A percentile compares a stretch with the other conserved stretches of the same genome.
Conservation (phyloP, 2,888 invertebrate species). For the Lypha dubia region DNA sequence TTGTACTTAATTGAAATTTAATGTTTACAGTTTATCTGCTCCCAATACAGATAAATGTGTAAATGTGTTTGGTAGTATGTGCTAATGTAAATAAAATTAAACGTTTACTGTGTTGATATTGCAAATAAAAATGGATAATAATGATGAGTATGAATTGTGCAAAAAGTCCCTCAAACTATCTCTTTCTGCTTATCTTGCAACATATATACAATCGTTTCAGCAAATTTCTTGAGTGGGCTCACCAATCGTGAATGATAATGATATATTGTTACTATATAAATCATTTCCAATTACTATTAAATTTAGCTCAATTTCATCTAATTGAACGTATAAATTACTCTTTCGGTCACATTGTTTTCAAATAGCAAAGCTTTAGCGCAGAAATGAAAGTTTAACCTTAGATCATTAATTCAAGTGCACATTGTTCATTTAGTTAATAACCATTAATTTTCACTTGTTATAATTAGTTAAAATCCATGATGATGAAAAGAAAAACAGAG, state of each 20-base stretch:
- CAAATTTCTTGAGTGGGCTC: slow-evolving; percentile 28
- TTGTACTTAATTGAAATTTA: slow-evolving; percentile 57
- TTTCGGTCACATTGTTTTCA: slow-evolving; percentile 36
- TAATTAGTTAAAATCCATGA: slow-evolving; percentile 55
- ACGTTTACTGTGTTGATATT: slow-evolving; percentile 9
- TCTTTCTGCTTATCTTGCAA: background rate
- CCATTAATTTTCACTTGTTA: slow-evolving; percentile 59
- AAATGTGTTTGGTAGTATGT: background rate
- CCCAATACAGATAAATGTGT: slow-evolving; percentile 6
- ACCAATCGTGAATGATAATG: slow-evolving; percentile 51
- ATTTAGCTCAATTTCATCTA: slow-evolving; percentile 23
- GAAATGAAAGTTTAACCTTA: slow-evolving; percentile 67
- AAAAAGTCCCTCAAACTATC: slow-evolving; percentile 9
- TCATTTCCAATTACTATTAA: slow-evolving; percentile 52
- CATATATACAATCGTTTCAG: background rate
- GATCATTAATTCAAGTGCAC: slow-evolving; percentile 15
- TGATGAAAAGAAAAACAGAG: background rate
- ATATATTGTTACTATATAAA: slow-evolving; percentile 28
- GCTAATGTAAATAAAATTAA: background rate
- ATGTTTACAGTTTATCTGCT: slow-evolving; percentile 47
- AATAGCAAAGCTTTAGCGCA: slow-evolving; percentile 11
- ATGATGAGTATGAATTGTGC: slow-evolving; percentile 1
- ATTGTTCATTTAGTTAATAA: slow-evolving; percentile 50
- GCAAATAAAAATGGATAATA: background rate
- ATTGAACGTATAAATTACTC: slow-evolving; percentile 48